These are phyloP conservation scores for Zoanthus gigantus DNA, from an alignment of 92 coral and sea anemone species.

Conservation along the genomic window DNA sequence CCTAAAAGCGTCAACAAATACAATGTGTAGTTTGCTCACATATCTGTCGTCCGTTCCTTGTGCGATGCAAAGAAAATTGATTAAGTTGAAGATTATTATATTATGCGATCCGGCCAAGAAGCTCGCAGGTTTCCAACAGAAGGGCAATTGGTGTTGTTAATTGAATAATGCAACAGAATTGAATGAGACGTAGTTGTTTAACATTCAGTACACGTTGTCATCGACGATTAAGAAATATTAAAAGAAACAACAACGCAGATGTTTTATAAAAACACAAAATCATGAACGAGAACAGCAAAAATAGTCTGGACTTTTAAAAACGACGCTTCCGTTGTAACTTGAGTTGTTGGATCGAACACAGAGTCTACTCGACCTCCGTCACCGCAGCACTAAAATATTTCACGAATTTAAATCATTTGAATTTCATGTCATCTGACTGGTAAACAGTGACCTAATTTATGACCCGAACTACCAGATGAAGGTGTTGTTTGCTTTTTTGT, in stretches of 20 bases:
- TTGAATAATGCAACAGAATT: conserved; percentile 19
- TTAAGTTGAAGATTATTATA: not conserved
- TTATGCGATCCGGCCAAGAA: not conserved
- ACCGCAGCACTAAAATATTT: conserved; percentile 39
- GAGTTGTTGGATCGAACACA: not conserved
- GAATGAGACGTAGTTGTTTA: conserved; percentile 35
- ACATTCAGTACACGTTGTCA: conserved; percentile 36
- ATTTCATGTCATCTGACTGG: conserved; percentile 46
- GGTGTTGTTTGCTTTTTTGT: conserved; percentile 24
- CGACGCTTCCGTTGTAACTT: not conserved
- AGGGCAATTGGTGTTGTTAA: not conserved
- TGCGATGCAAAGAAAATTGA: conserved; percentile 8
- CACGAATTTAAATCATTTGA: conserved; percentile 44
- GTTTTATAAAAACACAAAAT: conserved; percentile 6
- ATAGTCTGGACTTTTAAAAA: not conserved
- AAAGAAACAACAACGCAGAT: conserved; percentile 6
- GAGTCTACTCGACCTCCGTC: conserved; percentile 28
- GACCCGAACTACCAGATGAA: conserved; percentile 33
- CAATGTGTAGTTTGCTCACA: conserved; percentile 22
- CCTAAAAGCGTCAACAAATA: not conserved
- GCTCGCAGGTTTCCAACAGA: not conserved
- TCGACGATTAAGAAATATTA: conserved; percentile 9
- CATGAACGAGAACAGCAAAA: not conserved
- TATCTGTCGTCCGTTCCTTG: conserved; percentile 22
- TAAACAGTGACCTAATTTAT: conserved; percentile 47